These are phyloP conservation scores for Scolopax rusticola DNA, from an alignment of 2,797 vertebrate species.

Conservation along the genomic window DNA sequence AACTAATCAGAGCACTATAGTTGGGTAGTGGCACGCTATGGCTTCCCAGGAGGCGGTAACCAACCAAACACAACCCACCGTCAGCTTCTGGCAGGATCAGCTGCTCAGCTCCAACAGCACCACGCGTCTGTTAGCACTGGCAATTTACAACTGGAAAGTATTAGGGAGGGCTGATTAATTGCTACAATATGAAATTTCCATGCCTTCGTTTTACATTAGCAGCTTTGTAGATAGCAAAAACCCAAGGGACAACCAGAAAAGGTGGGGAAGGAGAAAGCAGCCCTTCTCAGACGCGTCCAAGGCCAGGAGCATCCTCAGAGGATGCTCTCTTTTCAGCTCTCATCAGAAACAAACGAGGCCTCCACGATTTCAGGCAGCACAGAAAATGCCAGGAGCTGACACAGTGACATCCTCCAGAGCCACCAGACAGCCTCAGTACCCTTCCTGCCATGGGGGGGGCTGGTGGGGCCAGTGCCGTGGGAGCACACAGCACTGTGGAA, in stretches of 20 bases:
- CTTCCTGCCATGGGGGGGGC: rapidly evolving
- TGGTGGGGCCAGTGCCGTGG: no score
- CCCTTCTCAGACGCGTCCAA: not conserved
- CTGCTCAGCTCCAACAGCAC: not conserved
- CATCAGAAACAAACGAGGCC: not conserved
- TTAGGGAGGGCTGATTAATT: conserved; percentile 36
- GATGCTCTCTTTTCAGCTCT: not conserved
- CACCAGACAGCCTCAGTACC: not conserved
- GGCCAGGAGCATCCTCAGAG: not conserved
- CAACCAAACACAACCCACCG: not conserved
- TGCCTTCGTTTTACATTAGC: conserved; percentile 30
- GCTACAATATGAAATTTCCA: conserved; percentile 30
- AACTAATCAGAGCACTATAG: not conserved
- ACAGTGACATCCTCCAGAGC: not conserved
- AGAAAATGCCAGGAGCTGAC: not conserved
- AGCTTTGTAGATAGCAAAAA: not conserved
- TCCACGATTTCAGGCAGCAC: rapidly evolving
- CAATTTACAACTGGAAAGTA: conserved; percentile 41
- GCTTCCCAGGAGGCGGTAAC: not conserved
- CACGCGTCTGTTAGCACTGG: not conserved
- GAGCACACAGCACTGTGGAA: not conserved
- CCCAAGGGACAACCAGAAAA: not conserved
- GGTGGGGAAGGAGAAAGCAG: not conserved
- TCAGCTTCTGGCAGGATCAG: not conserved
- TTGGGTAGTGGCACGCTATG: not conserved